These are phyloP conservation scores for Coregonus clupeaformis DNA, from an alignment of 2,113 vertebrate genomes.

Conservation along the genomic window DNA sequence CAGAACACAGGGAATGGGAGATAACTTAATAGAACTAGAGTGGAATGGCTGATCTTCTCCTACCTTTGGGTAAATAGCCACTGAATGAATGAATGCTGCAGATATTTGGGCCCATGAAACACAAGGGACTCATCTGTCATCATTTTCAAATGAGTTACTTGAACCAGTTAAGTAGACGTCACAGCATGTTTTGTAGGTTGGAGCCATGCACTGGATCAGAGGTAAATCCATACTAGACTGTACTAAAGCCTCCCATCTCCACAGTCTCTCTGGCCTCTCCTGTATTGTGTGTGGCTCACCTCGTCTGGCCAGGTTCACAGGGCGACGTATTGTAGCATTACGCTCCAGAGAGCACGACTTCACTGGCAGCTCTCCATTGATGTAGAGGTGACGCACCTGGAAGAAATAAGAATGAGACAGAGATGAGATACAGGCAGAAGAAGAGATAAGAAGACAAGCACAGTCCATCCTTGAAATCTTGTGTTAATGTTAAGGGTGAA, in stretches of 20 bases:
- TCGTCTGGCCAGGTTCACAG: constrained; percentile 81
- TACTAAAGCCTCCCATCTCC: too few species aligned
- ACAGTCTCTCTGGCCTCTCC: too few species aligned
- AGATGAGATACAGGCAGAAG: not conserved
- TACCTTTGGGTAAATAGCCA: not conserved
- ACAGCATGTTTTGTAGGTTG: not conserved
- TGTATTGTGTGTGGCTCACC: constrained; percentile 65
- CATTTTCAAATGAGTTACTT: not conserved
- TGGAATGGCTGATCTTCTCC: not conserved
- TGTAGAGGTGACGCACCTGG: constrained; percentile 88
- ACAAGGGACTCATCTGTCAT: not conserved
- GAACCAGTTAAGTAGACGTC: not conserved
- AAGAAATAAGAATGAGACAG: not conserved
- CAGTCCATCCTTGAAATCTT: not conserved
- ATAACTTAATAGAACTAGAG: not conserved
- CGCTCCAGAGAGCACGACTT: constrained; percentile 81
- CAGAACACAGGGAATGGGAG: not conserved
- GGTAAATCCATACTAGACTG: not conserved
- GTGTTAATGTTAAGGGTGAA: not conserved
- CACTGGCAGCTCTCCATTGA: constrained; percentile 82
- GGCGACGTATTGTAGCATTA: constrained; percentile 81
- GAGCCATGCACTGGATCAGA: not conserved
- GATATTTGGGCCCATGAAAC: not conserved
- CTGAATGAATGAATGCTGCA: not conserved
- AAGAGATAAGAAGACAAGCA: not conserved